These are phyloP conservation scores for Sebastes paucispinis DNA, from an alignment of 2,797 vertebrate species.

Conservation along the genomic window DNA sequence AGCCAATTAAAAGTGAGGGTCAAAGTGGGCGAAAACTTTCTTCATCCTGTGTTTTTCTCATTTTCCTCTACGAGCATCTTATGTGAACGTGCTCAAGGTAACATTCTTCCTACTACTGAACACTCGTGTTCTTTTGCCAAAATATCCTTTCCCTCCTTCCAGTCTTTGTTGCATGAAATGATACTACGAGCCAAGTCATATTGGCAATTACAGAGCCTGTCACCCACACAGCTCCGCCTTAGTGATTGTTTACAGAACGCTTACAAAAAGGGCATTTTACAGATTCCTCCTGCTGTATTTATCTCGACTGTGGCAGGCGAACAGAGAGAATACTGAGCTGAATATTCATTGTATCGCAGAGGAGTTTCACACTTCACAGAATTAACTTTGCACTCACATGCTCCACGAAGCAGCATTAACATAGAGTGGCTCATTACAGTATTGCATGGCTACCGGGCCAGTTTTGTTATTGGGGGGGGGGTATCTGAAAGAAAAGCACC, in stretches of 20 bases:
- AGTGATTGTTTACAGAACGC: slow-evolving; percentile 47
- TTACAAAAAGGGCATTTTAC: slow-evolving; percentile 47
- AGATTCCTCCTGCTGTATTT: slow-evolving; percentile 45
- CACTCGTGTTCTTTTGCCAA: slow-evolving; percentile 12
- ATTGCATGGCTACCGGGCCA: slow-evolving; percentile 59
- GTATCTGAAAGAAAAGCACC: slow-evolving; percentile 61
- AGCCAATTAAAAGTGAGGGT: slow-evolving; percentile 68
- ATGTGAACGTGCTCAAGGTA: not conserved
- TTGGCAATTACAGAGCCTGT: slow-evolving; percentile 51
- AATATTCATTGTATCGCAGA: slow-evolving; percentile 41
- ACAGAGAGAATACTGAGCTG: slow-evolving; percentile 24
- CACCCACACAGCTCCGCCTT: slow-evolving; percentile 26
- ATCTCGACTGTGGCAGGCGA: slow-evolving; percentile 42
- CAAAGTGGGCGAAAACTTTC: slow-evolving; percentile 44
- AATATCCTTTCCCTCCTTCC: not conserved
- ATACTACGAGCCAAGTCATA: slow-evolving; percentile 52
- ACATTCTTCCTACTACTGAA: not conserved
- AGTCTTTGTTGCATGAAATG: slow-evolving; percentile 28
- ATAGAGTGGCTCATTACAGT: slow-evolving; percentile 78
- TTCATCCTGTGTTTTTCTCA: not conserved
- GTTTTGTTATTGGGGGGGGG: slow-evolving; percentile 66
- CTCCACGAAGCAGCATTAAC: slow-evolving; percentile 69
- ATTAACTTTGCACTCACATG: slow-evolving; percentile 60
- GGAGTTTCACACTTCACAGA: slow-evolving; percentile 45
- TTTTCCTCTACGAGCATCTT: not conserved